Evolutionary conservation across 2,888 invertebrate species (phyloP), one percentile per base, ranked within the genome.

Genomic region (Caradrina clavipalpis): DNA sequence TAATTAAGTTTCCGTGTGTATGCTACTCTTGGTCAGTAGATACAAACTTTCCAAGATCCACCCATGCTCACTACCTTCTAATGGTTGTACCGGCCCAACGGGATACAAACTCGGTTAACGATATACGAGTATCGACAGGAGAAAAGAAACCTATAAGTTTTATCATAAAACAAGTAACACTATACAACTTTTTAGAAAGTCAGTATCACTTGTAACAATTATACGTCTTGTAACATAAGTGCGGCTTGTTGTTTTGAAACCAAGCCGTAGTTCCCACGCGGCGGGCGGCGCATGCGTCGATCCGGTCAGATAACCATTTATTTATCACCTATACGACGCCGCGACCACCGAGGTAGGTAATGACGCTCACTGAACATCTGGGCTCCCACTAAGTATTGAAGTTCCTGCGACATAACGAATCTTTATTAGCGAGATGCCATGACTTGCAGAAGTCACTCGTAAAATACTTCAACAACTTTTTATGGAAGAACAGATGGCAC

Each of bases 221-320:
- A 86, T 82, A 80, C 71, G 60, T 64, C 73, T 42, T 79, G 79
- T 86, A 85, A 84, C 82, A 77, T 83, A 80, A 81, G 81, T 76
- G 77, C 75, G 74, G 63, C 56, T 73, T 76, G 78, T 77, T 75
- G 73, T 76, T 76, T 75, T 78, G 85, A 83, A 88, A 87, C 83
- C 82, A 73, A 86, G 86, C 81, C 77, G 73, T 72, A 62, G 81
- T 88, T 89, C 90, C 86, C 88, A 89, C 90, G 89, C 84, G 80
- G 79, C 76, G 84, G 82, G 83, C 80, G 82, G 81, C 73, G 81
- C 81, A 81, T 80, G 80, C 80, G 80, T 85, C 86, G 87, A 86
- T 88, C 86, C 85, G 85, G 88, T 86, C 84, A 84, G 90, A 90
- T 90, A 89, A 88, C 83, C 79, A 82, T 83, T 87, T 90, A 91